Base-by-base conservation (phyloP, 2,797 vertebrate species). In the Rhinophrynus dorsalis region DNA sequence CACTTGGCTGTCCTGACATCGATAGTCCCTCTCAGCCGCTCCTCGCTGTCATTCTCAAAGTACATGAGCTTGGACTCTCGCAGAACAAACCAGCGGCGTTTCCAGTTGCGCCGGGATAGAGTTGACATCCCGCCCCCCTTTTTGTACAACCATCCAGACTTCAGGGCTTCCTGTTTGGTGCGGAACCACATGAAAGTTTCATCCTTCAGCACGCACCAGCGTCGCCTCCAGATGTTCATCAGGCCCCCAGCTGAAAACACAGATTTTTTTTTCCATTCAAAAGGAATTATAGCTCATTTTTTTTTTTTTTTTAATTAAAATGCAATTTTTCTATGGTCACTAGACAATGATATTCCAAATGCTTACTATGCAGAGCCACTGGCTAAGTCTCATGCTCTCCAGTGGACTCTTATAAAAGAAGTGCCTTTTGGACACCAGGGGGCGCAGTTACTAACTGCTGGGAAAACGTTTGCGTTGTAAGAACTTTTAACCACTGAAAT, bases 161-260 rank as follows among this genome's bases (percentile, higher is more conserved):
- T 95, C 23, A 96, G 78, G 0, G 94, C 93, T 74, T 97, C 94
- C 83, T 96, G 95, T 76, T 97, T 97, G 51, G 95, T 92, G 44
- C 95, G 87, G 79, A 94, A 97, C 95, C 95, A 97, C 94, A 97
- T 95, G 81, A 97, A 96, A 24, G 94, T 95, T 75, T 96, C 95
- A 0, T 97, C 95, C 80, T 96, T 96, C 55, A 97, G 85, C 27
- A 97, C 94, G 2, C 94, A 97, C 95, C 95, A 97, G 72, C 94
- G 94, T 0, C 94, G 88, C 9, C 93, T 89, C 94, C 95, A 96
- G 0, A 94, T 92, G 78, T 94, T 95, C 94, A 97, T 97, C 57
- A 96, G 85, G 9, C 95, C 95, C 32, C 94, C 95, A 92, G 74
- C 61, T 66, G 15, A 18, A 59, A 21, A 15, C 5, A 44, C 5